Conservation (phyloP, 92 coral and sea anemone genomes). For the Ricordea florida region DNA sequence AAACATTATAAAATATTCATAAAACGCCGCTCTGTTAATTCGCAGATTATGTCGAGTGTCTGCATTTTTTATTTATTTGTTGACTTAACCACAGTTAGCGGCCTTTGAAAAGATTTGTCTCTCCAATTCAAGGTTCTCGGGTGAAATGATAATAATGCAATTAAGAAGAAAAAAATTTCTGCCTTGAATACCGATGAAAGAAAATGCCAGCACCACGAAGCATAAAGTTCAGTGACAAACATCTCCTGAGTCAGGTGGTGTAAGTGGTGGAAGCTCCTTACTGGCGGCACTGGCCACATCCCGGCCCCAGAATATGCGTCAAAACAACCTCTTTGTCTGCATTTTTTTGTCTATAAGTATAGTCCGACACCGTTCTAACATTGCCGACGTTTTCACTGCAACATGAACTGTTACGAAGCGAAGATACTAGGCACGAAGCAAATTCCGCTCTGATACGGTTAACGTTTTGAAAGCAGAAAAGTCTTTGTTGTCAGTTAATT, state of each 20-base stretch:
- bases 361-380: neutral
- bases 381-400: neutral
- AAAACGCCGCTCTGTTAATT: neutral
- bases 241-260: too few relatives aligned
- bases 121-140: neutral
- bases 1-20: neutral
- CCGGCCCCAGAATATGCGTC: neutral
- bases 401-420: neutral
- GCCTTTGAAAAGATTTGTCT: slow-evolving; percentile 6
- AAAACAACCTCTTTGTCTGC: neutral
- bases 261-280: too few relatives aligned
- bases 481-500: too few relatives aligned
- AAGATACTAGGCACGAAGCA: too few relatives aligned
- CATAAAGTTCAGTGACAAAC: too few relatives aligned
- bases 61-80: slow-evolving; percentile 47
- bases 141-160: too few relatives aligned
- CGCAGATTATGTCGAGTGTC: slow-evolving; percentile 17
- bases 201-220: too few relatives aligned
- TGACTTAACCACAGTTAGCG: slow-evolving; percentile 40
- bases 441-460: too few relatives aligned
- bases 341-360: neutral
- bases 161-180: too few relatives aligned
- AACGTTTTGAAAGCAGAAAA: too few relatives aligned
- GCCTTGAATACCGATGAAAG: too few relatives aligned
- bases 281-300: too few relatives aligned